phyloP scores from a whole-genome alignment of 2,797 vertebrate genomes.

The Sarcoramphus papa region DNA sequence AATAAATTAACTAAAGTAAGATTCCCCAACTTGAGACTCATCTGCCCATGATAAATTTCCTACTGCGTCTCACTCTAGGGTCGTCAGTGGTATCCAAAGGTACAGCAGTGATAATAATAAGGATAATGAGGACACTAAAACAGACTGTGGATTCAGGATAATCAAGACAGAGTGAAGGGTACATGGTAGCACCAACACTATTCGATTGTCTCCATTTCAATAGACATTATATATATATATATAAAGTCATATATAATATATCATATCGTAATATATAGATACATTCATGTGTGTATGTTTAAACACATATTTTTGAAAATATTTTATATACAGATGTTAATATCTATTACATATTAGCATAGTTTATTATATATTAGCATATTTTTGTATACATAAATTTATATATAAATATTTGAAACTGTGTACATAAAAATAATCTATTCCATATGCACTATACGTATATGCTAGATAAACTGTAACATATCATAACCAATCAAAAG shows the following conservation, averaged over 20 bases:
- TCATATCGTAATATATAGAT: not conserved
- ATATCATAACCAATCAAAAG: not conserved
- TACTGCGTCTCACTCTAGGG: not conserved
- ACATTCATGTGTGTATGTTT: not conserved
- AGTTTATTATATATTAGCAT: not conserved
- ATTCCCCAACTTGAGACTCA: not conserved
- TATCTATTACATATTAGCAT: not conserved
- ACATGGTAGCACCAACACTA: not conserved
- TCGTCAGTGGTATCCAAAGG: not conserved
- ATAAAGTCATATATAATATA: not conserved
- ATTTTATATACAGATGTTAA: not conserved
- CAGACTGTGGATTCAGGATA: not conserved
- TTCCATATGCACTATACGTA: not conserved
- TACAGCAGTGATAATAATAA: not conserved
- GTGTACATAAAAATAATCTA: not conserved
- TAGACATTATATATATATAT: too few relatives aligned
- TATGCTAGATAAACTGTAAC: not conserved
- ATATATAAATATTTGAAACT: not conserved
- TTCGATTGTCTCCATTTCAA: not conserved
- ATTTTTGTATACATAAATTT: not conserved
- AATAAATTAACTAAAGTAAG: not conserved
- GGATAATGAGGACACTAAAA: not conserved
- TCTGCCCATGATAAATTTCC: not conserved
- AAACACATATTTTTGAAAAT: not conserved
- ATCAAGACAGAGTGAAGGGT: not conserved